These are phyloP conservation scores for Brevimyrus niger DNA, from an alignment of 2,113 vertebrate genomes.

Conservation along the genomic window DNA sequence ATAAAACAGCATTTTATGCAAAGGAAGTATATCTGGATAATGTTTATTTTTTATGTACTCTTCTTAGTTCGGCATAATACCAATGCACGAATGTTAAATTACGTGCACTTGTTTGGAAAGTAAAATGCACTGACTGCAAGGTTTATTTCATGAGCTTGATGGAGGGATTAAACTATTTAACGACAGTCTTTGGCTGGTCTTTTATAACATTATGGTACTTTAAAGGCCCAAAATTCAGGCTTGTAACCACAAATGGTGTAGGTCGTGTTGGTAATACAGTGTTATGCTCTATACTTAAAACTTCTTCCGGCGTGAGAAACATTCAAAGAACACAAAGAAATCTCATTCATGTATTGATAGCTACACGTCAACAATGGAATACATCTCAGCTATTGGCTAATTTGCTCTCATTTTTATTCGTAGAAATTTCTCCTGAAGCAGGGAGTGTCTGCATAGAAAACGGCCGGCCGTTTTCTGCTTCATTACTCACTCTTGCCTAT, in stretches of 20 bases:
- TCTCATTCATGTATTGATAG: neutral
- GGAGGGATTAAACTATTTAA: neutral
- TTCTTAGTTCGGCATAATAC: neutral
- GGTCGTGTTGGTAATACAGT: neutral
- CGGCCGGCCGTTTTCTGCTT: slow-evolving; percentile 99
- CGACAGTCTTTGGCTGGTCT: neutral
- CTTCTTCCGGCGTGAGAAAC: neutral
- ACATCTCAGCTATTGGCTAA: neutral
- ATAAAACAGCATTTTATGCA: neutral
- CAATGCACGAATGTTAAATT: neutral
- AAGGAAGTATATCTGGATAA: neutral
- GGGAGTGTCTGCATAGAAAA: slow-evolving; percentile 99
- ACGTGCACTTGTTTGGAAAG: neutral
- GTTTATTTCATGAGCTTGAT: neutral
- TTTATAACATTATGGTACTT: neutral
- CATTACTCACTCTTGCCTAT: slow-evolving; percentile 99
- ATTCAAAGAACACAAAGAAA: neutral
- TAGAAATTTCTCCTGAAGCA: slow-evolving; percentile 99
- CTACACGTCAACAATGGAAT: neutral
- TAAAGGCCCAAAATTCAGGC: neutral
- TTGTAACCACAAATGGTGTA: neutral
- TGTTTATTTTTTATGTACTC: neutral
- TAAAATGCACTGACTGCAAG: neutral
- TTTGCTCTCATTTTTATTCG: slow-evolving; percentile 80
- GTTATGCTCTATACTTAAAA: neutral